Base-by-base conservation (phyloP, 2,888 invertebrate species). In the Drosophila sordidula region DNA sequence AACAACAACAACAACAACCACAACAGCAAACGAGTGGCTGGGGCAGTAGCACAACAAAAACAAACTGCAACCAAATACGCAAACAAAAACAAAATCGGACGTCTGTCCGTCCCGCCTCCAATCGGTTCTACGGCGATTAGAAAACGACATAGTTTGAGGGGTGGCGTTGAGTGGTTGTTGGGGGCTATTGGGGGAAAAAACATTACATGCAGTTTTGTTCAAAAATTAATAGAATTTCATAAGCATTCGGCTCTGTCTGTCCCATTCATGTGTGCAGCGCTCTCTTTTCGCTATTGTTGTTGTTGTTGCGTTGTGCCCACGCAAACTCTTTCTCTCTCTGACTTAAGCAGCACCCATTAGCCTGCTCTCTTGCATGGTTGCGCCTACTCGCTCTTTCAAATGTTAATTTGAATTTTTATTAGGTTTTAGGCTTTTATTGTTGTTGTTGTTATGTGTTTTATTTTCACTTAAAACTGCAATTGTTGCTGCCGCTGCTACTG, bases 361-460 rank as follows among this genome's bases (percentile, higher is more conserved):
- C 45, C 32, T 6, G 26, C 55, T 67, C 68, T 55, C 45, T 68
- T 58, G 52, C 68, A 64, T 65, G 47, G 29, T 73, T 67, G 64
- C 44, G 67, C 75, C 64, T 56, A 38, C 51, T 83, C 71, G 70
- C 88, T 88, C 84, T 80, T 73, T 82, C 86, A 86, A 82, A 89
- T 89, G 89, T 90, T 90, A 90, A 90, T 90, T 90, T 90, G 89
- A 89, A 90, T 90, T 90, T 90, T 90, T 90, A 90, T 90, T 90
- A 90, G 90, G 84, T 90, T 90, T 90, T 90, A 90, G 90, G 87
- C 87, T 78, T 78, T 84, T 79, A 83, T 84, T 84, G 74, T 83
- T 75, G 74, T 76, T 74, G 62, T 73, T 81, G 70, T 77, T 73
- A 65, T 82, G 66, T 67, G 65, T 73, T 80, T 75, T 75, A 78